Conservation (phyloP, 2,113 vertebrate species). For the Mirounga angustirostris region DNA sequence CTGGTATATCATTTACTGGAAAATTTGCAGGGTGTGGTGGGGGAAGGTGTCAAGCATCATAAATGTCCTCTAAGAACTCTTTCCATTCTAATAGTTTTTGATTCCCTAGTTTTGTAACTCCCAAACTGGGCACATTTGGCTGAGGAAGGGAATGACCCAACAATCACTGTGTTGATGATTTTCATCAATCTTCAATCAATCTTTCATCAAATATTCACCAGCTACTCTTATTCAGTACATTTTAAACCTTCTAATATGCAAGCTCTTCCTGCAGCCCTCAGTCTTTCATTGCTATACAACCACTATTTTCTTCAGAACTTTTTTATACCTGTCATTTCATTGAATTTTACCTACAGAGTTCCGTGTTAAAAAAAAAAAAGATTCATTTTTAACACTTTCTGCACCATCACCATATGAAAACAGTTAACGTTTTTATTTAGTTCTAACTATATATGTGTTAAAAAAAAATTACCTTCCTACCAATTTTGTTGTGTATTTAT, state of each 20-base stretch:
- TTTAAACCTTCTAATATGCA: not conserved
- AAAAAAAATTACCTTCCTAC: constrained; percentile 3
- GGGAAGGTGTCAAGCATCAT: not conserved
- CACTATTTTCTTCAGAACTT: not conserved
- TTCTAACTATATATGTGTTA: constrained; percentile 23
- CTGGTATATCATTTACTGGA: not conserved
- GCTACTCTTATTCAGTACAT: not conserved
- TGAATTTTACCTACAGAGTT: not conserved
- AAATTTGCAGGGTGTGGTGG: not conserved
- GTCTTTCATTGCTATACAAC: not conserved
- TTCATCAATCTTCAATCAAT: not conserved
- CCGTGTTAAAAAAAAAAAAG: not conserved
- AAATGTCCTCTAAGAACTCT: not conserved
- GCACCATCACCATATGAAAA: not conserved
- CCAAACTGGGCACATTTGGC: not conserved
- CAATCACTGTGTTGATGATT: not conserved
- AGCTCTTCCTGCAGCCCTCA: not conserved
- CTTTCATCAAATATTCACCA: not conserved
- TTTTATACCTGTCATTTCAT: not conserved
- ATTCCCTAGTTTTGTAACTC: not conserved
- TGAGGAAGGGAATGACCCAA: not conserved
- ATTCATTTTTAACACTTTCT: constrained; percentile 28
- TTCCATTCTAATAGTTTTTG: constrained; percentile 13
- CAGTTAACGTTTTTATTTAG: constrained; percentile 21
- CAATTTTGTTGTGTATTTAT: constrained; percentile 51